Percentiles rank a stretch among this genome's conserved stretches.
Conservation (phyloP, 2,113 vertebrate genomes). For the Cygnus atratus region DNA sequence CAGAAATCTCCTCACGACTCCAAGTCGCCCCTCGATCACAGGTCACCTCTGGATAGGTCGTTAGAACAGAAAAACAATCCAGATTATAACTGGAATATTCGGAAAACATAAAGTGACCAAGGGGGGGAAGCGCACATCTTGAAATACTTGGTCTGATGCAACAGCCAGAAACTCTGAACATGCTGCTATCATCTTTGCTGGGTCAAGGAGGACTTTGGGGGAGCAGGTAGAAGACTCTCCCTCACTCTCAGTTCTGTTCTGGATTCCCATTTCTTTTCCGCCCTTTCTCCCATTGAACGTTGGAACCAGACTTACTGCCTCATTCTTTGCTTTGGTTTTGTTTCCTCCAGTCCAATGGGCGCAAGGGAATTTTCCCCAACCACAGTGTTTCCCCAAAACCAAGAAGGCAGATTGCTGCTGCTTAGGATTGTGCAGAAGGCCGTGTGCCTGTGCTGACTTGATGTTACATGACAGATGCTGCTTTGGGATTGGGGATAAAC, state of each 20-base stretch:
- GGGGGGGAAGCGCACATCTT: background rate
- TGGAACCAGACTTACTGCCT: constrained; percentile 42
- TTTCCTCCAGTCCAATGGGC: background rate
- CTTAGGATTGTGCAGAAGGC: constrained; percentile 18
- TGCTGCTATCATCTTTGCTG: constrained; percentile 51
- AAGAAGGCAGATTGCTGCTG: background rate
- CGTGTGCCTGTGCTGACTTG: background rate
- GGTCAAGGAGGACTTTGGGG: constrained; percentile 54
- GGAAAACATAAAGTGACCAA: constrained; percentile 83
- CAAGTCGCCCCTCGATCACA: constrained; percentile 85
- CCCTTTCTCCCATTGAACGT: constrained; percentile 35
- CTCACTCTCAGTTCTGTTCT: constrained; percentile 8
- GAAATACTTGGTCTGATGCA: constrained; percentile 22
- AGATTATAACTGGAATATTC: constrained; percentile 91
- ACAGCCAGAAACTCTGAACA: constrained; percentile 56
- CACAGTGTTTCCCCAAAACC: constrained; percentile 14
- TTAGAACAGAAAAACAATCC: constrained; percentile 84
- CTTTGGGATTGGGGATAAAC: constrained; percentile 41
- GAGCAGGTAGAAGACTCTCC: constrained; percentile 13
- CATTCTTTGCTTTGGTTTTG: constrained; percentile 6
- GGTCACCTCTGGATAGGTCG: constrained; percentile 86
- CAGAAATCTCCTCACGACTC: constrained; percentile 94
- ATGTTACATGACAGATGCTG: constrained; percentile 55
- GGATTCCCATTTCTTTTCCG: constrained; percentile 14
- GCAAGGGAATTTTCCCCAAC: background rate